Evolutionary conservation across 2,797 vertebrate species (phyloP), one percentile per base, ranked within the genome.

Genomic region (Tokudaia muenninki): DNA sequence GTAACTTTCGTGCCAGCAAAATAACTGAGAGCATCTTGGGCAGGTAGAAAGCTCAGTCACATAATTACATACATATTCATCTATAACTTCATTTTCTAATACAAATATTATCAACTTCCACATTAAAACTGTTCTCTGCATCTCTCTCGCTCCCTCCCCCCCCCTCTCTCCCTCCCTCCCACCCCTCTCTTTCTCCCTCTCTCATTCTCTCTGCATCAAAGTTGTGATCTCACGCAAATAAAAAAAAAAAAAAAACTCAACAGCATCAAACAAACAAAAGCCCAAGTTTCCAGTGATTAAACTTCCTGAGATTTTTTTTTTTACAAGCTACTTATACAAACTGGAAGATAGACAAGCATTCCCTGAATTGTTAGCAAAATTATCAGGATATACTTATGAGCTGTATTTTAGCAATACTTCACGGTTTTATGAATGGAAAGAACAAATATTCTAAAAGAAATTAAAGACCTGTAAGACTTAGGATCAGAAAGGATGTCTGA

Each of bases 161-260:
- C 37, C 26, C 57, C 70, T 72, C 17, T 37, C 16, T 37, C 22
- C 65, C 29, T n/a, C 26, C 34, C 59, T 65, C 41, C 41, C 41
- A 41, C 41, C 41, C 41, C 14, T 82, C 26, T 67, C 72, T 12
- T 16, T 63, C 37, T 83, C 11, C 41, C 31, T 67, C 26, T 77
- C 61, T 31, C 21, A 13, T 6, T 59, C 31, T 50, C 26, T 83
- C 17, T 14, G 26, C 22, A 96, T 19, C 72, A 31, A 93, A 95
- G 19, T 61, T 94, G 47, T 77, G 24, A 79, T 94, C 95, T 93
- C 87, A 77, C 61, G 31, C 29, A 95, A 47, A 77, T 80, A 93
- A 50, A 95, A 94, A 95, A 95, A 47, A 77, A 77, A 93, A 50
- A 95, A 94, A 95, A 92, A 84, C 16, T 75, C 26, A 72, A 50